Base-by-base conservation (phyloP, 2,113 vertebrate genomes). In the Sarotherodon lohbergeri region DNA sequence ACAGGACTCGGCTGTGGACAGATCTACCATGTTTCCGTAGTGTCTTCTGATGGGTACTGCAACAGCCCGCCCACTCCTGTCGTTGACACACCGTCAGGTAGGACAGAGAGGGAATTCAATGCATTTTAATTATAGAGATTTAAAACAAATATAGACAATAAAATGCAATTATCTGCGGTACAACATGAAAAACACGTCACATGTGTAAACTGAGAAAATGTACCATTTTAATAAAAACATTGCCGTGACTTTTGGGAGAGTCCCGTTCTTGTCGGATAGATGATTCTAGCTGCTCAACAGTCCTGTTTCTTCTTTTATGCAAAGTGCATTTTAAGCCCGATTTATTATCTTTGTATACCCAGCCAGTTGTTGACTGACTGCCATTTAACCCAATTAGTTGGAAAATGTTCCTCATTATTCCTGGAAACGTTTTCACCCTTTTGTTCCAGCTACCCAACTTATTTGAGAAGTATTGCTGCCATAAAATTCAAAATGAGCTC, bases 31-130 rank as follows among this genome's bases (percentile, higher is more conserved):
- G 90, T 93, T 29, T 95, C 71, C 1, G 91, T 97, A 56, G 89
- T 90, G 1, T 95, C 97, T 39, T 96, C 95, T 1, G 95, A 97
- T 81, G 91, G 94, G 17, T 86, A 92, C 88, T 97, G 97, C 80
- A 22, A 91, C 48, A 97, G 97, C 88, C 91, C 52, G 3, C 27
- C 94, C 9, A 94, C 94, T 61, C 4, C 68, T 9, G 22, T 81
- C 17, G 48, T 88, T 5, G 56, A 89, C 34, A 81, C 91, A 3
- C 76, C 93, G 13, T 92, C 96, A 92, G 96, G 97, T 97, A 92
- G 66, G 86, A 78, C 22, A 54, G 17, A 68, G 6, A 34, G 14
- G 6, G 56, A 78, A 32, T 50, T 13, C 0, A 50, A 14, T 50
- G 10, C 46, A 78, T 50, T 48, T 43, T 32, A 78, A n/a, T 32